These are phyloP conservation scores for Clarias fuscus DNA, from an alignment of 2,797 vertebrate genomes.

Conservation along the genomic window DNA sequence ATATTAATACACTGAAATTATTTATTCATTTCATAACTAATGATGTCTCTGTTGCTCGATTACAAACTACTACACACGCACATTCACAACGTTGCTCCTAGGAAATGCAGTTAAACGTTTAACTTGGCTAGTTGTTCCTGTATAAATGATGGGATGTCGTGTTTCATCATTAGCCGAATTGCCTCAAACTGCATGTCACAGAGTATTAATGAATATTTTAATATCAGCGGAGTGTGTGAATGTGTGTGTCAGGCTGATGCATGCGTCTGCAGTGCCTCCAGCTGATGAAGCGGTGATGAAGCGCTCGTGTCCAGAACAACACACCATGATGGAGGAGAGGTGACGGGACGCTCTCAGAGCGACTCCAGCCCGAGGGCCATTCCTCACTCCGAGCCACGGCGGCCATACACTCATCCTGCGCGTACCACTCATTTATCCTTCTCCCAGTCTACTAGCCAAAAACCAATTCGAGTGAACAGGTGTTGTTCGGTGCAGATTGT, in stretches of 20 bases:
- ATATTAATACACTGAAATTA: not conserved
- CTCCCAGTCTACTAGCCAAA: conserved; percentile 39
- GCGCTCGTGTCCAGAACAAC: not conserved
- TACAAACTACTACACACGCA: not conserved
- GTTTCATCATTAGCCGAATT: conserved; percentile 1
- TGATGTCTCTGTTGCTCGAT: not conserved
- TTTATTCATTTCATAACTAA: not conserved
- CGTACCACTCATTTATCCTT: conserved; percentile 38
- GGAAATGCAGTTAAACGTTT: not conserved
- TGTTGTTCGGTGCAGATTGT: conserved; percentile 69
- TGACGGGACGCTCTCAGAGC: not conserved
- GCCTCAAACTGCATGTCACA: not conserved
- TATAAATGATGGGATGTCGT: conserved; percentile 14
- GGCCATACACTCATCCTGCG: conserved; percentile 62
- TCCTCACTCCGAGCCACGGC: conserved; percentile 48
- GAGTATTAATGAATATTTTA: not conserved
- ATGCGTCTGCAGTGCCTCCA: conserved; percentile 29
- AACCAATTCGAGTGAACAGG: conserved; percentile 73
- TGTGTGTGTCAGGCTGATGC: conserved; percentile 43
- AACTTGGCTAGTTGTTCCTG: not conserved
- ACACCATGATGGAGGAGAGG: conserved; percentile 13
- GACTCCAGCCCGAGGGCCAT: conserved; percentile 18
- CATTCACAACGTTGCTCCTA: not conserved
- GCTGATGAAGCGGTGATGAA: conserved; percentile 40
- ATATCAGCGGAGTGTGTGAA: not conserved